Base-by-base conservation (phyloP, 1,140 invertebrate species). In the Globodera rostochiensis region DNA sequence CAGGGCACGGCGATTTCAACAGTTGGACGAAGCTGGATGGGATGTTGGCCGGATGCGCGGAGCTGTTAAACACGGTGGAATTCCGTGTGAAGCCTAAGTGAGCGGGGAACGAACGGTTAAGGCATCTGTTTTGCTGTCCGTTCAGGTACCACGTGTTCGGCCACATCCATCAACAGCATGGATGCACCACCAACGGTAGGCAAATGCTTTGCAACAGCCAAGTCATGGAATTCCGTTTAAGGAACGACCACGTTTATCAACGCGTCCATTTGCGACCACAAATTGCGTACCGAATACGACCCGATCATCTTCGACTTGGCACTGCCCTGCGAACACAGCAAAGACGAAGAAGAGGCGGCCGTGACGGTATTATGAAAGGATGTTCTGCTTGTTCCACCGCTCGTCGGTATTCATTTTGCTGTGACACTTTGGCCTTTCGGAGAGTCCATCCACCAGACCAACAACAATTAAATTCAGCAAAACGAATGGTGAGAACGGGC, bases 61-160 rank as follows among this genome's bases (percentile, higher is more conserved):
- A 95, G 90, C 90, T 96, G n/a, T 90, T 95, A n/a, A 91, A 92
- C 64, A 94, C 93, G 2, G 92, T 95, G 3, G 94, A 95, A 89
- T 91, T 93, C 82, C 90, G 94, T 64, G 93, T 95, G 5, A 92
- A 94, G 89, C 84, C 84, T 47, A 83, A 86, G 73, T 78, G 60
- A 69, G 57, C 11, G 57, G 19, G 19, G 57, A 36, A 36, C 36
- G 57, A 60, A 15, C 19, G 9, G 5, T 60, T 60, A 11, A 19
- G 19, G 15, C 57, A 76, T 45, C 36, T 5, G 1, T 49, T 21
- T 6, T 47, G 71, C 36, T 69, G 36, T 21, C 70, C 49, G 19
- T 78, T 36, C 92, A 94, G 94, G 93, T 86, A 87, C 66, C 85
- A 86, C 74, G 83, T 87, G 64, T 86, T 86, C 70, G 85, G 85